Evolutionary conservation across 2,113 vertebrate species (phyloP).

Genomic region (Lepisosteus osseus): DNA sequence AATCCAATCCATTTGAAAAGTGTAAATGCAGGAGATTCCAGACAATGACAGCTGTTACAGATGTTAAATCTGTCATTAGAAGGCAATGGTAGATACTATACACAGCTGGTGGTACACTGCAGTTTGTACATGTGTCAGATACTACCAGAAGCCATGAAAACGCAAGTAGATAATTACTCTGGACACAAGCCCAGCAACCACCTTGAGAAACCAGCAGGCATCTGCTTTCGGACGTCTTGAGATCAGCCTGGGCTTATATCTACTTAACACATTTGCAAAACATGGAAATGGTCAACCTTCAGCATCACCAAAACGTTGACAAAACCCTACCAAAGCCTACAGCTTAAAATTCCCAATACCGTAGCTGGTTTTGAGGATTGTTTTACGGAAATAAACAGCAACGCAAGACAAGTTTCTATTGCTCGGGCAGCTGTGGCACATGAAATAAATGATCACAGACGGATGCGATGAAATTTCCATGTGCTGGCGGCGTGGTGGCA

Average conservation of each 20-base stretch:
- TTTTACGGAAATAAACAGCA: too few relatives aligned
- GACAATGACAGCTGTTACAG: constrained; percentile 58
- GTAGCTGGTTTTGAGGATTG: too few relatives aligned
- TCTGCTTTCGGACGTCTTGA: too few relatives aligned
- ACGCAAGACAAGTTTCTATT: too few relatives aligned
- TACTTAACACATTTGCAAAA: not conserved
- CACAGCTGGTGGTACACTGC: constrained; percentile 58
- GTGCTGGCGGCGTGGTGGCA: too few relatives aligned
- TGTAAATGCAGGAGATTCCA: constrained; percentile 31
- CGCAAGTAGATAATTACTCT: constrained; percentile 69
- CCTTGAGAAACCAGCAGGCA: constrained; percentile 49
- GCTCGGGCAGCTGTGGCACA: too few relatives aligned
- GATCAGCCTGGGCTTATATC: too few relatives aligned
- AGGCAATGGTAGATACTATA: constrained; percentile 48
- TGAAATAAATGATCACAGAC: too few relatives aligned
- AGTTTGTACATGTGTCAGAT: constrained; percentile 24
- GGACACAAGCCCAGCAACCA: constrained; percentile 24
- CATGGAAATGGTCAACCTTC: not conserved
- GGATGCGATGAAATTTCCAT: too few relatives aligned
- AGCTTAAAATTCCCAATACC: too few relatives aligned
- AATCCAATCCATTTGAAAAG: not conserved
- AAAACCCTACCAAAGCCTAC: not conserved
- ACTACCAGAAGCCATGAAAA: constrained; percentile 59
- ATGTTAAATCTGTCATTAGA: constrained; percentile 47
- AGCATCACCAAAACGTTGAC: not conserved